A percentile compares a stretch with the other conserved stretches of the same genome.
Conservation (phyloP, 2,113 vertebrate genomes). For the Rhinopithecus roxellana region DNA sequence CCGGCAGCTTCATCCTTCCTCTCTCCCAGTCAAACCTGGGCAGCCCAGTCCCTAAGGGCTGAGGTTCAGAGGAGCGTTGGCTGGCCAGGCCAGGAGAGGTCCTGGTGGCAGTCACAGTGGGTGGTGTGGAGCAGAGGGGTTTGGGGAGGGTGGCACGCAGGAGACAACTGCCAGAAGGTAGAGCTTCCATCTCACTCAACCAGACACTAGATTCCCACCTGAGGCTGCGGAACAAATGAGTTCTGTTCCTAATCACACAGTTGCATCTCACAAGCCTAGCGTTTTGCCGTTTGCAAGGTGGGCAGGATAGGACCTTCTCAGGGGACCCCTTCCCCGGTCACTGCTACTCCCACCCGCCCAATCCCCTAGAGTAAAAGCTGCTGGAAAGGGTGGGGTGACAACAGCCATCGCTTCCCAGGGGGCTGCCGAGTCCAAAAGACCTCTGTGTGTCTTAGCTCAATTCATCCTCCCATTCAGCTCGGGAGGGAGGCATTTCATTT, state of each 20-base stretch:
- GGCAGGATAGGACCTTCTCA: background rate
- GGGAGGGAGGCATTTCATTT: background rate
- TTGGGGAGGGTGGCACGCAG: background rate
- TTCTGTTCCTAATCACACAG: background rate
- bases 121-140: background rate
- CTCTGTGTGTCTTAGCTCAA: background rate
- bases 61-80: background rate
- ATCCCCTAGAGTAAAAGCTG: background rate
- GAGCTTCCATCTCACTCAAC: background rate
- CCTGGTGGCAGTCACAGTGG: background rate
- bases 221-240: rapidly evolving
- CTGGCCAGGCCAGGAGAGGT: background rate
- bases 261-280: rapidly evolving
- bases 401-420: rapidly evolving
- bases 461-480: background rate
- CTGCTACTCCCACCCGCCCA: no score
- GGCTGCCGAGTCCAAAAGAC: background rate
- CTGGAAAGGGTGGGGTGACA: background rate
- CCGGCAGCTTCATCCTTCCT: background rate
- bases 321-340: no score
- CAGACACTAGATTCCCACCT: rapidly evolving
- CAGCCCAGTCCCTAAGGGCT: background rate
- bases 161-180: background rate
- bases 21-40: background rate
- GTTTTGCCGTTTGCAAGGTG: background rate